Evolutionary conservation across 1,140 invertebrate species (phyloP), one percentile per base, ranked within the genome.

Genomic region (Drosophila watanabei): DNA sequence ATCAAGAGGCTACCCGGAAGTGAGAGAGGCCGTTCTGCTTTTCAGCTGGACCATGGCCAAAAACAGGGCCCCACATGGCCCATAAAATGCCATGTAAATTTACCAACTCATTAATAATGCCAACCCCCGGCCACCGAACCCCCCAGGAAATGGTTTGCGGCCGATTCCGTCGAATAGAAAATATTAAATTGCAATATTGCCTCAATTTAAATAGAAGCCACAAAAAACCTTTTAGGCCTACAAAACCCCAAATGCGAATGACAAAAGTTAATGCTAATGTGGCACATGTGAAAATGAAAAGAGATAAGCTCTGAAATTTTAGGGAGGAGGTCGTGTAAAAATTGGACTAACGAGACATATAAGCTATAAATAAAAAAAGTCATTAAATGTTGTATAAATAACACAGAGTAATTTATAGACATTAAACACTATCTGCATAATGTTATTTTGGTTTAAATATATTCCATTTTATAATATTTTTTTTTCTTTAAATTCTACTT

Each of bases 221-320:
- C 84, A 72, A 78, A 88, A 70, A 88, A 78, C 85, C 84, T 89
- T 89, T 84, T 81, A 80, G 87, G 63, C 79, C 64, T 46, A 48
- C 35, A 45, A 49, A 65, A 46, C 56, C 48, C 66, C 60, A 84
- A 84, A 81, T 64, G 39, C 46, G 58, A 89, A 79, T 79, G 77
- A 64, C 69, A 89, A 75, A 84, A 75, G 81, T 80, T 83, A 88
- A 87, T 88, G 84, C 64, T 66, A 68, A 52, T 70, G 65, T 35
- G 80, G 45, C 49, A 51, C 41, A 63, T 61, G 58, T 41, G 58
- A 45, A 72, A 73, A 54, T 33, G 39, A 18, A 28, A 45, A 32
- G 14, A 60, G 57, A 39, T 46, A 64, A 46, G 35, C 8, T 13
- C 14, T 5, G 10, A 7, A 45, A 39, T 13, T 73, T 45, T 63